Evolutionary conservation across 2,888 invertebrate genomes (phyloP).

Genomic region (Baronia brevicornis): DNA sequence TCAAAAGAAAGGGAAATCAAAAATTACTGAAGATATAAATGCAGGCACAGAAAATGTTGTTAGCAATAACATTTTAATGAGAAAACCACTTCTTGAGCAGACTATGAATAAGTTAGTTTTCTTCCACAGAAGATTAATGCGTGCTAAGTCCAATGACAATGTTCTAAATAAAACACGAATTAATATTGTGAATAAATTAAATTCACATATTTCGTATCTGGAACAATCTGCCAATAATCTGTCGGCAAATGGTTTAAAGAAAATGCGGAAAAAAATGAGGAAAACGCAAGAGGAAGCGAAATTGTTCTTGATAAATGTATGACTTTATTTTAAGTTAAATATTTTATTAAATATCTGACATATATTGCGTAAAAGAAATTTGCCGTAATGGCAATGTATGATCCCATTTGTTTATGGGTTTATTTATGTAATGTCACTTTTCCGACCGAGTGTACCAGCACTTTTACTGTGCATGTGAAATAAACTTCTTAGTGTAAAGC

Average conservation of each 20-base stretch:
- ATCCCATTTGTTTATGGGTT: constrained; percentile 30
- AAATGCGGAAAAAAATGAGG: constrained; percentile 46
- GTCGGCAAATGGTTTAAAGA: constrained; percentile 41
- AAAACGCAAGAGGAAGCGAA: constrained; percentile 45
- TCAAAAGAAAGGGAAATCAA: constrained; percentile 28
- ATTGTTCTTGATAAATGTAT: constrained; percentile 45
- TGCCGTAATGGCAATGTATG: constrained; percentile 23
- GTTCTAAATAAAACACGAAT: constrained; percentile 34
- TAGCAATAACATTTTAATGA: neutral
- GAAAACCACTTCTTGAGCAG: constrained; percentile 16
- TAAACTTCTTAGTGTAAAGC: constrained; percentile 68
- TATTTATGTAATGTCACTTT: constrained; percentile 44
- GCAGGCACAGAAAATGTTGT: constrained; percentile 3
- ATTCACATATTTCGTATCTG: constrained; percentile 33
- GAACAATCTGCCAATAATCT: constrained; percentile 28
- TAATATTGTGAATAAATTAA: constrained; percentile 35
- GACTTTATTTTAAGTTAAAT: constrained; percentile 28
- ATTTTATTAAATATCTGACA: too few species aligned
- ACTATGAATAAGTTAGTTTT: constrained; percentile 32
- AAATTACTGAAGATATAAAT: constrained; percentile 9
- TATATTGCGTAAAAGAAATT: constrained; percentile 13
- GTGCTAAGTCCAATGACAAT: constrained; percentile 28
- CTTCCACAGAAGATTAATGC: constrained; percentile 34
- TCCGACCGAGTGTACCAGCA: constrained; percentile 52
- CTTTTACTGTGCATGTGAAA: constrained; percentile 59